Conservation (phyloP, 2,888 invertebrate species). For the Tinea pellionella region DNA sequence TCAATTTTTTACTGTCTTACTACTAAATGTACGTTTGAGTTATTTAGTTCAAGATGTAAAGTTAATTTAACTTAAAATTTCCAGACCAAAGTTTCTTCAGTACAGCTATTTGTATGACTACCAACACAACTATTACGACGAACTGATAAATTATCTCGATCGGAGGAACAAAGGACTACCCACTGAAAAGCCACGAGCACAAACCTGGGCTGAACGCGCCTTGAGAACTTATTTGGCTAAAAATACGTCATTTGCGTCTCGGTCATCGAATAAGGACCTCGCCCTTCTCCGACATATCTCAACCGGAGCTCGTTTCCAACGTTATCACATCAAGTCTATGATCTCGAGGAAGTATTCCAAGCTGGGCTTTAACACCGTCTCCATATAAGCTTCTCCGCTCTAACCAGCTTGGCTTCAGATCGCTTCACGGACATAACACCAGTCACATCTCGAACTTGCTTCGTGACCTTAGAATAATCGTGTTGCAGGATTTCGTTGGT, state of each 20-base stretch:
- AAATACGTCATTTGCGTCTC: conserved; percentile 75
- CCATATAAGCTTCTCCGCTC: conserved; percentile 57
- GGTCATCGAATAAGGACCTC: conserved; percentile 70
- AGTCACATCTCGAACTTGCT: conserved; percentile 25
- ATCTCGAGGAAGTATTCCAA: conserved; percentile 79
- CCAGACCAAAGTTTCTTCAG: conserved; percentile 81
- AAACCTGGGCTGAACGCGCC: conserved; percentile 88
- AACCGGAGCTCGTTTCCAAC: conserved; percentile 75
- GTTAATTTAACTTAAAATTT: conserved; percentile 20
- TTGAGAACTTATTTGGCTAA: conserved; percentile 76
- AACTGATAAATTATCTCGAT: conserved; percentile 85
- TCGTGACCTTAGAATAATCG: conserved; percentile 55
- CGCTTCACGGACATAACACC: conserved; percentile 42
- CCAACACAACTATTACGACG: conserved; percentile 87
- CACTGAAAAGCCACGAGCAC: conserved; percentile 80
- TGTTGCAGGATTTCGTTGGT: conserved; percentile 65
- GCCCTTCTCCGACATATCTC: conserved; percentile 72
- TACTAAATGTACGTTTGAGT: background rate
- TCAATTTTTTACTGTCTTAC: too few species aligned
- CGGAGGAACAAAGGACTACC: conserved; percentile 76
- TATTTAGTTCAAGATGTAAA: background rate
- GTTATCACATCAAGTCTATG: conserved; percentile 80
- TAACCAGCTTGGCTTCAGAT: conserved; percentile 50
- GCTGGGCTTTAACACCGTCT: conserved; percentile 61
- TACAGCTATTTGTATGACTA: conserved; percentile 88